Conservation (phyloP, 2,888 invertebrate genomes). For the Drosophila emarginata region DNA sequence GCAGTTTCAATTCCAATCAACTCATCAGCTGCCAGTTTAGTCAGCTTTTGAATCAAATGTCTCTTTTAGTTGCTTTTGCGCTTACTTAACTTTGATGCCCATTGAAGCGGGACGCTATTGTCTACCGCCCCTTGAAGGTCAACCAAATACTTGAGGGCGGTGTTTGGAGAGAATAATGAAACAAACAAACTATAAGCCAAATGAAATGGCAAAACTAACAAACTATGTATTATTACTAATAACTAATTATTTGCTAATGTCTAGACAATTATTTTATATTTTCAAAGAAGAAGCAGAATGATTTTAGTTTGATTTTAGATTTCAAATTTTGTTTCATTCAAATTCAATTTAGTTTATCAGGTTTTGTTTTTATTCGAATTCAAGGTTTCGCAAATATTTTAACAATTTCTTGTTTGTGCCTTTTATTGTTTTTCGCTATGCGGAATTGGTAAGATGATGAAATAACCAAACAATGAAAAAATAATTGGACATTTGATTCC, state of each 20-base stretch:
- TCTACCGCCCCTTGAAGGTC: constrained; percentile 73
- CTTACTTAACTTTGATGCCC: constrained; percentile 44
- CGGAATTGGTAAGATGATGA: constrained; percentile 3
- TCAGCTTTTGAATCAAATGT: constrained; percentile 46
- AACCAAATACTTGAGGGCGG: constrained; percentile 62
- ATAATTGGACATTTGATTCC: constrained; percentile 4
- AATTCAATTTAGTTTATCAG: constrained; percentile 1
- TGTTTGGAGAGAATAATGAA: constrained; percentile 2
- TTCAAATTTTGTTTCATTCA: neutral
- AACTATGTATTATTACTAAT: constrained; percentile 28
- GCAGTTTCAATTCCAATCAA: constrained; percentile 13
- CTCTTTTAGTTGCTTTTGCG: constrained; percentile 26
- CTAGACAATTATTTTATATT: constrained; percentile 34
- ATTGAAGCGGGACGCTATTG: constrained; percentile 67
- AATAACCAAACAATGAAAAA: neutral
- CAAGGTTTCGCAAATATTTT: constrained; percentile 13
- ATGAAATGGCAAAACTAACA: constrained; percentile 31
- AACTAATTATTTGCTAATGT: constrained; percentile 35
- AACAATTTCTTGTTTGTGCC: constrained; percentile 4
- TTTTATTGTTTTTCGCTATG: neutral
- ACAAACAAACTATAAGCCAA: neutral
- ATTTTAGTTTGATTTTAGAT: neutral
- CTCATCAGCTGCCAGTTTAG: constrained; percentile 54
- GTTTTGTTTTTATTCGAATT: constrained; percentile 3
- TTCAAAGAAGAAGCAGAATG: neutral